Base-by-base conservation (phyloP, 2,797 vertebrate species). In the Limosa lapponica region DNA sequence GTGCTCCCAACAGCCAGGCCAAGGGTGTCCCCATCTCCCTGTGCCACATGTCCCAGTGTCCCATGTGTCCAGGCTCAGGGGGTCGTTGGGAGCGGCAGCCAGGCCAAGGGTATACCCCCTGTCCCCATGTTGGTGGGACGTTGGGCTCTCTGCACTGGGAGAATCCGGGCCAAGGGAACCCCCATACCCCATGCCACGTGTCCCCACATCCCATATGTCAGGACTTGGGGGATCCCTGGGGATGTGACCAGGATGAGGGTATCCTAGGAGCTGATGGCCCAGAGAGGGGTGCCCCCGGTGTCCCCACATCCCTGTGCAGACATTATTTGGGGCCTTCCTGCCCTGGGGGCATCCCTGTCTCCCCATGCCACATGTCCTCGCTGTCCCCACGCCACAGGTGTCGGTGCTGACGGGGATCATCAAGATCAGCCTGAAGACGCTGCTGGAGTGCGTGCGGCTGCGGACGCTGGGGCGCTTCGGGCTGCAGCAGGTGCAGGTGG, bases 401-500 rank as follows among this genome's bases (percentile, higher is more conserved):
- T 99, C 99, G 0, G 99, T 99, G 91, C 98, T 99, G 92, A 99
- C 99, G 0, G 99, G 99, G 67, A 99, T 99, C 89, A 99, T 99
- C 95, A 99, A 99, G 98, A 99, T 99, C 98, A 99, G 99, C 96
- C 97, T 99, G 71, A 99, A 99, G 98, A 99, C 99, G 0, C 99
- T 99, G 97, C 98, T 99, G 92, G 99, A 99, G 97, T 99, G 99
- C 2, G 99, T 99, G 72, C 99, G 99, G 17, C 98, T 99, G 96
- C 99, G 99, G 34, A 99, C 99, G 0, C 99, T 99, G 11, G 99
- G 99, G 23, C 99, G 99, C 58, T 99, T 99, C 1, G 99, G 99
- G 89, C 98, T 99, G 97, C 99, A 99, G 98, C 99, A 99, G 98
- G 99, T 99, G 96, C 99, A 99, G 97, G 99, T 99, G 41, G 99